Base-by-base conservation (phyloP, 2,888 invertebrate species). In the Subacronicta megacephala region DNA sequence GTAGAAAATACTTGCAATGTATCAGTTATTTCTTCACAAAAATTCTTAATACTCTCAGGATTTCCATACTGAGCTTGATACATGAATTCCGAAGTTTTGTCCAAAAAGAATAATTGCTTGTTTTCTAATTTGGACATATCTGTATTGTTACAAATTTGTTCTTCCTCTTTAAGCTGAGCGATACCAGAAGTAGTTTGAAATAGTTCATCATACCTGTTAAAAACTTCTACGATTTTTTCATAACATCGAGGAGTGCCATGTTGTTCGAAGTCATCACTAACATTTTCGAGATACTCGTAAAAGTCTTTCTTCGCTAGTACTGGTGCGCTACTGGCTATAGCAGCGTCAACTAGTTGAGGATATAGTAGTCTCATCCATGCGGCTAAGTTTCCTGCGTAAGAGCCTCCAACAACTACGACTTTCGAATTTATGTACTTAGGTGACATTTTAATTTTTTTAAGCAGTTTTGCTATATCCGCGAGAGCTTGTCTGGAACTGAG, bases 361-460 rank as follows among this genome's bases (percentile, higher is more conserved):
- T 93, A 92, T 0, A 89, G 41, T 1, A 89, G 62, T 65, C 79
- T 87, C 83, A 92, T 85, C 93, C 93, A 93, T 1, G 90, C 90
- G 17, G 93, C 93, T 62, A 93, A 82, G 51, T 92, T 93, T 7
- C 90, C 93, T 1, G 92, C 81, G 52, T 93, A 93, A 3, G 92
- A 93, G 9, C 92, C 92, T 31, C 93, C 93, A 17, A 93, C 78
- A 2, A 90, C 84, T 0, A 93, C 88, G 0, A 92, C 84, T 80
- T 92, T 92, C 1, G 92, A 90, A 1, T 68, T 66, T 3, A 68
- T 72, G 62, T 80, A 91, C 16, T 69, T 52, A 0, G 80, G 71
- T 13, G 60, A 59, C n/a, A 63, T 62, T 78, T 88, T 89, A 7
- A 92, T 82, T 31, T 43, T 45, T 53, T 73, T 62, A 38, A 93